Base-by-base conservation (phyloP, 2,797 vertebrate genomes). In the Buceros bicornis region DNA sequence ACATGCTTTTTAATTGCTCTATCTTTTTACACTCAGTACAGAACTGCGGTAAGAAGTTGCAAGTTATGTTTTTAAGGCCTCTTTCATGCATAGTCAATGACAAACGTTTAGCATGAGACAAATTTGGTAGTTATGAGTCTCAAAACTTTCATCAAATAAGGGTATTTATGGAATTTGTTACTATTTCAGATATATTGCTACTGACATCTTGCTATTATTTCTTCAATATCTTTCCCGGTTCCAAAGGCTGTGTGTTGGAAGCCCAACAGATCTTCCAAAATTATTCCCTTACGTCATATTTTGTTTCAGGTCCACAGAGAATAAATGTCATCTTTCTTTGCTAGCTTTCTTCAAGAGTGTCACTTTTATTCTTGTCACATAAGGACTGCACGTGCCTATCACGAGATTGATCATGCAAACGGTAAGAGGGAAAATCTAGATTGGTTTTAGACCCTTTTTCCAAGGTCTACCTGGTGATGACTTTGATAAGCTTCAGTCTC, bases 1-100 rank as follows among this genome's bases (percentile, higher is more conserved):
- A 82, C 40, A 62, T 73, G 60, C 33, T 83, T 79, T 95, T 93
- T 93, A 92, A 95, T 95, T 92, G 71, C 45, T 85, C 22, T 82
- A 13, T 90, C 64, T 72, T 95, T 91, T 53, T 50, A 6, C 5
- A 4, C 37, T 93, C 26, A 37, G 28, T 71, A 54, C 12, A 79
- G 48, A 89, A 62, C 25, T 47, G 42, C 86, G 60, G 90, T 89
- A 90, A 94, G 79, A 91, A 86, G 47, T 72, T 82, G 22, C 19
- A 82, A 42, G 69, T 37, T 84, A 25, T 74, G 72, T 85, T 95
- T 96, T 96, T 84, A 87, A 95, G 18, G 47, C 76, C 47, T 88
- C 42, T 87, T 84, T 87, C 37, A 89, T n/a, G 81, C 33, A 43
- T 89, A 89, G 94, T 89, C 83, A 95, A 72, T 89, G 83, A 83